Conservation (phyloP, 1,140 invertebrate species). For the Lordiphosa mommai region DNA sequence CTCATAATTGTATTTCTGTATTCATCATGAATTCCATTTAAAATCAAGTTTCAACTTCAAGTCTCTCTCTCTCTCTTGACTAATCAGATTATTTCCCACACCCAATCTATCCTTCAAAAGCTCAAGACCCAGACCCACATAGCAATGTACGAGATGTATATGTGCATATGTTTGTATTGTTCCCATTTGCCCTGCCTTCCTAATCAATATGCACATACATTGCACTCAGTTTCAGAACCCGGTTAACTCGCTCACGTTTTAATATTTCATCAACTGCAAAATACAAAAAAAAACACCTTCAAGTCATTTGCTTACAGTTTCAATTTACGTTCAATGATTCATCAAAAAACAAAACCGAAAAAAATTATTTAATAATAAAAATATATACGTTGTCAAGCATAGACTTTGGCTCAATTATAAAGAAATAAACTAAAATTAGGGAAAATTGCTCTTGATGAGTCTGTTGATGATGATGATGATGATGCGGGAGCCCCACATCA, state of each 20-base stretch:
- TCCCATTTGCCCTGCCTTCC: slow-evolving; percentile 19
- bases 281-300: slow-evolving; percentile 25
- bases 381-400: slow-evolving; percentile 48
- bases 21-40: no score
- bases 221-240: slow-evolving; percentile 33
- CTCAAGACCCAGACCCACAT: slow-evolving; percentile 21
- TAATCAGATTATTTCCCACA: slow-evolving; percentile 3
- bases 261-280: slow-evolving; percentile 52
- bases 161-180: neutral
- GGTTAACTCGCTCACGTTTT: slow-evolving; percentile 37
- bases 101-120: slow-evolving; percentile 1
- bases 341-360: slow-evolving; percentile 29
- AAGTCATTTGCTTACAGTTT: slow-evolving; percentile 38
- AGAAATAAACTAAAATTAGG: slow-evolving; percentile 39
- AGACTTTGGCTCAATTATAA: slow-evolving; percentile 51
- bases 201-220: slow-evolving; percentile 69
- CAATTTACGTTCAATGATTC: slow-evolving; percentile 37
- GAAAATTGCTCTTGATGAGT: slow-evolving; percentile 25
- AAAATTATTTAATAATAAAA: slow-evolving; percentile 37
- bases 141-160: slow-evolving; percentile 1
- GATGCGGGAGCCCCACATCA: slow-evolving; percentile 44
- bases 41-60: neutral
- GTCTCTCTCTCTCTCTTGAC: neutral
- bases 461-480: slow-evolving; percentile 27
- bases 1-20: no score